These are phyloP conservation scores for Xylocampa areola DNA, from an alignment of 2,888 invertebrate genomes.

Conservation along the genomic window DNA sequence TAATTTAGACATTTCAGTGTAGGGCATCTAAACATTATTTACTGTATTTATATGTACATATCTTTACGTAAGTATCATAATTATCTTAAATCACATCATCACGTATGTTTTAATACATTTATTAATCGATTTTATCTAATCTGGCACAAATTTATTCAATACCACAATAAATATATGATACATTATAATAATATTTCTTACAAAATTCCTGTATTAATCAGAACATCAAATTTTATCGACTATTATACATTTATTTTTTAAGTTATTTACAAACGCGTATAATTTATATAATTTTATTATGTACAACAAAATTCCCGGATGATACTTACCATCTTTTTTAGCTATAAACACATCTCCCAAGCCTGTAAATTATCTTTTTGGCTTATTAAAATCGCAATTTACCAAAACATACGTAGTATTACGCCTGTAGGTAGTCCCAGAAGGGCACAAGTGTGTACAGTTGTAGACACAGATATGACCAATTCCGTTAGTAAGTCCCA, in stretches of 20 bases:
- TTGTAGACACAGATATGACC: too few relatives aligned
- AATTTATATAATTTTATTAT: too few relatives aligned
- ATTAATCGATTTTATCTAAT: constrained; percentile 19
- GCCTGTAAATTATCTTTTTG: too few relatives aligned
- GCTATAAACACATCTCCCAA: too few relatives aligned
- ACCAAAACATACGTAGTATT: too few relatives aligned
- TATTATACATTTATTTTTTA: constrained; percentile 26
- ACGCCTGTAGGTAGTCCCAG: too few relatives aligned
- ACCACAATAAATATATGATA: constrained; percentile 30
- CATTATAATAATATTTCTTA: constrained; percentile 39
- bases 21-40: background rate
- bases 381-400: too few relatives aligned
- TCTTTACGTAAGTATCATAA: constrained; percentile 3
- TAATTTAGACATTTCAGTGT: constrained; percentile 10
- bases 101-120: constrained; percentile 12
- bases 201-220: constrained; percentile 62
- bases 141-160: constrained; percentile 34
- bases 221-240: constrained; percentile 52
- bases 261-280: background rate
- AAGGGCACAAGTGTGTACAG: too few relatives aligned
- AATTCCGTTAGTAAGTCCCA: too few relatives aligned
- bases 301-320: too few relatives aligned
- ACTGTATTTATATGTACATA: background rate
- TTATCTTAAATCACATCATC: constrained; percentile 31
- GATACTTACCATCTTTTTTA: too few relatives aligned